These are phyloP conservation scores for Chiridota heheva DNA, from an alignment of 35 echinoderm and acorn worm species.

Conservation along the genomic window DNA sequence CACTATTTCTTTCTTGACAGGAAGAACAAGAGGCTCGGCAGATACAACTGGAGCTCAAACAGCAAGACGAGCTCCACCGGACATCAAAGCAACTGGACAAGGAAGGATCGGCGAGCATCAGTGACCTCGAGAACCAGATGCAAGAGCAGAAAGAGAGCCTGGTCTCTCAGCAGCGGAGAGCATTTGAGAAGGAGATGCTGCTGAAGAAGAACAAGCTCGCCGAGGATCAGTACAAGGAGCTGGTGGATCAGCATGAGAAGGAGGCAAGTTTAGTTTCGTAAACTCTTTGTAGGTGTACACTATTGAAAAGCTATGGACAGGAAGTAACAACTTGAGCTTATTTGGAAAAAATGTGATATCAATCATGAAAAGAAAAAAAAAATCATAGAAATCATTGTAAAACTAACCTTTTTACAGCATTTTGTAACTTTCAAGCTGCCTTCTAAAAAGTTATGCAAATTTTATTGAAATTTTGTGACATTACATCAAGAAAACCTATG, in stretches of 20 bases:
- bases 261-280: conserved; percentile 34
- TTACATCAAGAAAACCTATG: too few species aligned
- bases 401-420: too few species aligned
- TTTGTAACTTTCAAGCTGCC: too few species aligned
- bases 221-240: conserved; percentile 66
- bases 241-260: conserved; percentile 75
- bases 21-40: conserved; percentile 65
- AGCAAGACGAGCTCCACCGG: conserved; percentile 37
- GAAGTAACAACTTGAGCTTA: too few species aligned
- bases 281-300: neutral
- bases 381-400: neutral
- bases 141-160: conserved; percentile 76
- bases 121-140: conserved; percentile 43
- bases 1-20: too few species aligned
- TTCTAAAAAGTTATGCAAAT: too few species aligned
- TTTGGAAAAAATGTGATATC: too few species aligned
- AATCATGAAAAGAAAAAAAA: neutral
- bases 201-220: conserved; percentile 79
- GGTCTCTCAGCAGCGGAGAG: conserved; percentile 45
- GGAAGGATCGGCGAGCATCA: conserved; percentile 30
- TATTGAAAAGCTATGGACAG: too few species aligned
- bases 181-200: conserved; percentile 92
- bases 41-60: conserved; percentile 65
- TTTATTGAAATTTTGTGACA: too few species aligned
- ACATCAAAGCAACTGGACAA: conserved; percentile 40